These are phyloP conservation scores for Molanna angustata DNA, from an alignment of 2,888 invertebrate genomes.

Conservation along the genomic window DNA sequence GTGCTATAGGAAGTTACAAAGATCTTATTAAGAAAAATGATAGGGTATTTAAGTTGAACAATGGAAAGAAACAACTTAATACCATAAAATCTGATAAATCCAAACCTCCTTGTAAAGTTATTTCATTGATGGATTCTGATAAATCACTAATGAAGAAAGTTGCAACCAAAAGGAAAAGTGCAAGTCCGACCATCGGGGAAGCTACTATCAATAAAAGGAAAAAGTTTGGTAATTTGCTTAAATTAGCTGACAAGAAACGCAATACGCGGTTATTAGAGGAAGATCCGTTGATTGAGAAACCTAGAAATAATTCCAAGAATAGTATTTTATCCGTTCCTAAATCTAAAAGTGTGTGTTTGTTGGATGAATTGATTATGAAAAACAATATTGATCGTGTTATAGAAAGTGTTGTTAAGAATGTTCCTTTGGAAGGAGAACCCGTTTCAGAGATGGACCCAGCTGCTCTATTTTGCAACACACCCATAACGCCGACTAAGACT, in stretches of 20 bases:
- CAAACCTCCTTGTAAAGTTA: constrained; percentile 15
- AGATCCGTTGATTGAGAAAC: constrained; percentile 38
- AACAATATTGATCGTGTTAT: constrained; percentile 57
- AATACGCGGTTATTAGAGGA: constrained; percentile 33
- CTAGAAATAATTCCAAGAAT: constrained; percentile 23
- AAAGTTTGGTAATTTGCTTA: constrained; percentile 32
- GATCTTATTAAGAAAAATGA: constrained; percentile 46
- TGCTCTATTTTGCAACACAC: constrained; percentile 20
- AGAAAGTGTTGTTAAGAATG: constrained; percentile 40
- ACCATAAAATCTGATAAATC: constrained; percentile 35
- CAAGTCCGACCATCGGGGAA: constrained; percentile 32
- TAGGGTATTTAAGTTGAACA: constrained; percentile 43
- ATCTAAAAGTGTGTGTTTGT: constrained; percentile 50
- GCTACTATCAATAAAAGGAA: constrained; percentile 37
- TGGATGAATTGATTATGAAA: constrained; percentile 57
- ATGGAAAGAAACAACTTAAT: constrained; percentile 47
- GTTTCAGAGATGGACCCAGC: constrained; percentile 36
- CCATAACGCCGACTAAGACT: constrained; percentile 35
- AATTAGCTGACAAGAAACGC: constrained; percentile 27
- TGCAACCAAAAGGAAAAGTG: constrained; percentile 37
- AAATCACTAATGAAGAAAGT: constrained; percentile 22
- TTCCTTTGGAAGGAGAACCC: constrained; percentile 38
- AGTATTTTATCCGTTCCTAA: constrained; percentile 37
- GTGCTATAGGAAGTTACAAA: constrained; percentile 33
- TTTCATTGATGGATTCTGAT: constrained; percentile 28